Percentiles rank a stretch among this genome's conserved stretches.
phyloP scores from a whole-genome alignment of 2,113 vertebrate genomes.

The Oenanthe melanoleuca region DNA sequence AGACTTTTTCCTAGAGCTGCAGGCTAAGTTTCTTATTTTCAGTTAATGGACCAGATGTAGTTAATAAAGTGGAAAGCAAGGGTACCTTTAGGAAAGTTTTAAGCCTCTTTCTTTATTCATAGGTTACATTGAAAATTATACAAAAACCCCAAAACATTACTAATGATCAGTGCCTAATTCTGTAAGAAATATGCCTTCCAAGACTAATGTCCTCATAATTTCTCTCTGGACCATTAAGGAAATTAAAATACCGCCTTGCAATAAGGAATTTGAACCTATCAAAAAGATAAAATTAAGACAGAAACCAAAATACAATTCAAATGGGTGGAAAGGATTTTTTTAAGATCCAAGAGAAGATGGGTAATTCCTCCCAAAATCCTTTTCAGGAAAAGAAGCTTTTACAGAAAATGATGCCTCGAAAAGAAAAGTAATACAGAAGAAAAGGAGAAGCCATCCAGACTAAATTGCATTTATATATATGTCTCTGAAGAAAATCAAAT shows the following conservation, averaged over 20 bases:
- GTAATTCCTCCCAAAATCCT: background rate
- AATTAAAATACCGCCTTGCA: background rate
- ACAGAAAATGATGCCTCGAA: background rate
- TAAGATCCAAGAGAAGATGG: background rate
- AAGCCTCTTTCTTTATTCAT: background rate
- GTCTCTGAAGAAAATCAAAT: background rate
- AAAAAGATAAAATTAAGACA: background rate
- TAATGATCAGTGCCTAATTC: background rate
- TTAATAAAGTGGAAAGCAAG: background rate
- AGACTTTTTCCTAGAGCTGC: background rate
- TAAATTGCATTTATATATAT: background rate
- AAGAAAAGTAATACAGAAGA: background rate
- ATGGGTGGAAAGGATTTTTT: background rate
- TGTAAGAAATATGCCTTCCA: background rate
- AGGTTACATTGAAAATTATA: rapidly evolving
- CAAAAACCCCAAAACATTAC: rapidly evolving
- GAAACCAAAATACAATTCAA: background rate
- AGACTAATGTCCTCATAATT: background rate
- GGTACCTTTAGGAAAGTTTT: background rate
- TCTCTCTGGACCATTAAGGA: background rate
- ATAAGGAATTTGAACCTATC: background rate
- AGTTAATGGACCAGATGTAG: background rate
- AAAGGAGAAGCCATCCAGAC: background rate
- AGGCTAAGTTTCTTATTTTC: background rate
- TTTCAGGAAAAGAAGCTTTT: background rate